These are phyloP conservation scores for Bostrychus sinensis DNA, from an alignment of 2,113 vertebrate species.

Conservation along the genomic window DNA sequence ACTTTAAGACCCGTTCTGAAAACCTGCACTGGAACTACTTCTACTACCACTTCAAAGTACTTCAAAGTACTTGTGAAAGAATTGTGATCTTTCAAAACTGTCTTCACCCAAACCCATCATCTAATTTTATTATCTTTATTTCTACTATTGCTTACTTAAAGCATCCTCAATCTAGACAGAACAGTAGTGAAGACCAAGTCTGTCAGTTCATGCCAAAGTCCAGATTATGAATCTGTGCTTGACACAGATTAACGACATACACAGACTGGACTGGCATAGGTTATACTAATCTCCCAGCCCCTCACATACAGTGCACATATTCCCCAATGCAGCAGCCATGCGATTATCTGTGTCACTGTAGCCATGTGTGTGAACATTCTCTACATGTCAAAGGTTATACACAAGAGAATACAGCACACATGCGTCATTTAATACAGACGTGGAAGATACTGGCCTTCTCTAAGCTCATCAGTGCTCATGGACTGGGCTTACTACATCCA, in stretches of 20 bases:
- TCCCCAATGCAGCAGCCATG: conserved; percentile 31
- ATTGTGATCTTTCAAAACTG: no score
- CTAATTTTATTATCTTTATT: no score
- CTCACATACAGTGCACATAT: not conserved
- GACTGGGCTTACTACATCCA: conserved; percentile 36
- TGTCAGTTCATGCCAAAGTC: conserved; percentile 55
- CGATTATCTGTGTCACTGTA: conserved; percentile 21
- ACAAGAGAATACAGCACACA: not conserved
- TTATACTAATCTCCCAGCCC: conserved; percentile 53
- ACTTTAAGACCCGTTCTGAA: no score
- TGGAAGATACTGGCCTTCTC: conserved; percentile 32
- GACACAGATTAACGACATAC: conserved; percentile 63
- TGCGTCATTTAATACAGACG: conserved; percentile 19
- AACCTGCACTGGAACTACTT: no score
- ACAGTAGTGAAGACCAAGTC: conserved; percentile 59
- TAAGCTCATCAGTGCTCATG: conserved; percentile 48
- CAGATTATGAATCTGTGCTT: conserved; percentile 63
- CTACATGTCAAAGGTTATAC: conserved; percentile 14
- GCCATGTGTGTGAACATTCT: conserved; percentile 27
- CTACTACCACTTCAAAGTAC: no score
- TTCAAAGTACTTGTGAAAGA: no score
- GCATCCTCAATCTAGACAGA: conserved; percentile 16
- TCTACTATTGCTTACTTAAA: not conserved
- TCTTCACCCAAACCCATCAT: no score
- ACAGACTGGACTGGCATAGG: conserved; percentile 35